phyloP scores from a whole-genome alignment of 2,888 invertebrate genomes.

The Phaedon cochleariae region DNA sequence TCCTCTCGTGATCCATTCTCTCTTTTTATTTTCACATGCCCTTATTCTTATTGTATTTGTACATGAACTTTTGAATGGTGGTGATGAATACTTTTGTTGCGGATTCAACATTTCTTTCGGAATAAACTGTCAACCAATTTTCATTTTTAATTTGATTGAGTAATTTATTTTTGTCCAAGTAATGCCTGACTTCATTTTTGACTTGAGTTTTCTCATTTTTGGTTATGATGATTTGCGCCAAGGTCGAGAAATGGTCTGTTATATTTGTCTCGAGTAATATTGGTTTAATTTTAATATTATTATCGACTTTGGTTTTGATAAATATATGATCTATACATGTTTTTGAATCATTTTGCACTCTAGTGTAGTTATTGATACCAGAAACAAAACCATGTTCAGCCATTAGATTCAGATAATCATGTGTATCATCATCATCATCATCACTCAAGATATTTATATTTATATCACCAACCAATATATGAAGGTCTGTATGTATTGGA shows the following conservation, averaged over 20 bases:
- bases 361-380: neutral
- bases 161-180: neutral
- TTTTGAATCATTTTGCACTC: neutral
- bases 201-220: neutral
- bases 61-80: neutral
- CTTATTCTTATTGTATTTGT: neutral
- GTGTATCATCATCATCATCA: neutral
- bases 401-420: neutral
- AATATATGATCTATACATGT: neutral
- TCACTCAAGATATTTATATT: neutral
- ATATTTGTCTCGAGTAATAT: neutral
- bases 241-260: neutral
- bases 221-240: neutral
- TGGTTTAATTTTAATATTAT: neutral
- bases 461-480: neutral
- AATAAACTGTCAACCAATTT: neutral
- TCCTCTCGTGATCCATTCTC: neutral
- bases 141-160: neutral
- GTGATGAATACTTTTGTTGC: neutral
- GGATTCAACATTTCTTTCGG: neutral
- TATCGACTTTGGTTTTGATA: neutral
- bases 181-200: neutral
- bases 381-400: neutral
- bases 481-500: neutral
- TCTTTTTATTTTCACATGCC: neutral